Conservation (phyloP, 2,888 invertebrate genomes). For the Mamestra brassicae region DNA sequence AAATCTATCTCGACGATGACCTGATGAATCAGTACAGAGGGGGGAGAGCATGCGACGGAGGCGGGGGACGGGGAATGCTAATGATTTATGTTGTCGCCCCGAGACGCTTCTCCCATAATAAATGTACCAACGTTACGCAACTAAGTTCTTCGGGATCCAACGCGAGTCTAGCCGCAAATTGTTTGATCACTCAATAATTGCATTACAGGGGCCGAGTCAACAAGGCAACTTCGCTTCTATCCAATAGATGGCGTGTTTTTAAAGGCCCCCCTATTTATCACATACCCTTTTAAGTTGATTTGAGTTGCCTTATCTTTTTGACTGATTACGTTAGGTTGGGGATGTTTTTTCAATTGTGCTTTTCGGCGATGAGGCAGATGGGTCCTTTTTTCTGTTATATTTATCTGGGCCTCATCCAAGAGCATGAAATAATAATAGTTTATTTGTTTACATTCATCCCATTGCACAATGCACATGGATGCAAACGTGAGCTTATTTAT, state of each 20-base stretch:
- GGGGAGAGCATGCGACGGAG: conserved; percentile 63
- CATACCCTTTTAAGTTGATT: conserved; percentile 55
- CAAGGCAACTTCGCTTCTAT: conserved; percentile 37
- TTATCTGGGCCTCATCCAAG: conserved; percentile 3
- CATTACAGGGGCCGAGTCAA: conserved; percentile 55
- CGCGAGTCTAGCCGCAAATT: conserved; percentile 61
- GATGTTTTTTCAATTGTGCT: conserved; percentile 22
- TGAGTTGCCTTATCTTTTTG: conserved; percentile 42
- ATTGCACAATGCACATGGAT: neutral
- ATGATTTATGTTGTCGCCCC: conserved; percentile 84
- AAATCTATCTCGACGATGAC: conserved; percentile 69
- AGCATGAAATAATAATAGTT: conserved; percentile 6
- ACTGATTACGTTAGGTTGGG: conserved; percentile 32
- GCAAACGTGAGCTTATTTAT: neutral
- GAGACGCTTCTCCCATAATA: conserved; percentile 83
- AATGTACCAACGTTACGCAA: conserved; percentile 81
- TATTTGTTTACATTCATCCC: conserved; percentile 24
- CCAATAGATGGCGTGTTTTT: conserved; percentile 54
- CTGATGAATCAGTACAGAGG: conserved; percentile 76
- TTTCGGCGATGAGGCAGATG: conserved; percentile 11
- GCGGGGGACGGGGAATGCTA: conserved; percentile 69
- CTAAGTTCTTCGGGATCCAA: conserved; percentile 50
- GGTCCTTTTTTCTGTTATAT: conserved; percentile 6
- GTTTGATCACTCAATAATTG: conserved; percentile 67
- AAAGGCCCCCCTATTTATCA: conserved; percentile 43